phyloP scores from a whole-genome alignment of 2,113 vertebrate species.

The Clupea harengus region DNA sequence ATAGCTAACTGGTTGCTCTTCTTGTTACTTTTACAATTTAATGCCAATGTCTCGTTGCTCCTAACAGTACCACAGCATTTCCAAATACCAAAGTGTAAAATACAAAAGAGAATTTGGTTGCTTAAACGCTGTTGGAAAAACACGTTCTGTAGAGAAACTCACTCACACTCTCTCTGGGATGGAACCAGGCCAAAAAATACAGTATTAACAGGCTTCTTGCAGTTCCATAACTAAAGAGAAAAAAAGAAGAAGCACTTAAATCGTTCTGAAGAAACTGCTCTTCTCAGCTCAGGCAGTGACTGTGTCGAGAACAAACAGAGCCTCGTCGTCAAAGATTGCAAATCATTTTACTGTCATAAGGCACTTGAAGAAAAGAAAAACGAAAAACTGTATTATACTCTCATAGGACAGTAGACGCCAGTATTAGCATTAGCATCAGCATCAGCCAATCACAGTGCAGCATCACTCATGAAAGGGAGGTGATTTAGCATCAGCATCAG shows the following conservation, averaged over 20 bases:
- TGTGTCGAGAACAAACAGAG: slow-evolving; percentile 65
- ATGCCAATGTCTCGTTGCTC: slow-evolving; percentile 47
- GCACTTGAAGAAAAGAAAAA: slow-evolving; percentile 52
- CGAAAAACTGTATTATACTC: slow-evolving; percentile 31
- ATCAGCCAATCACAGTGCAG: slow-evolving; percentile 26
- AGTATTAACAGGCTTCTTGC: slow-evolving; percentile 64
- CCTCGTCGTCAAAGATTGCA: slow-evolving; percentile 42
- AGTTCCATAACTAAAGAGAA: slow-evolving; percentile 57
- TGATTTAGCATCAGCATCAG: slow-evolving; percentile 1
- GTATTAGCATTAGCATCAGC: neutral
- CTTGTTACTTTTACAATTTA: slow-evolving; percentile 48
- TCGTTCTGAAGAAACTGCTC: slow-evolving; percentile 44
- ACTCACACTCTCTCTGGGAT: neutral
- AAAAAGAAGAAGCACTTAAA: slow-evolving; percentile 63
- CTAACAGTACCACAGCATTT: slow-evolving; percentile 63
- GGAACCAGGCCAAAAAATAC: slow-evolving; percentile 63
- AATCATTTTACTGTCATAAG: slow-evolving; percentile 49
- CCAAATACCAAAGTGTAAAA: slow-evolving; percentile 76
- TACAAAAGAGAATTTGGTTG: slow-evolving; percentile 63
- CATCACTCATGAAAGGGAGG: neutral
- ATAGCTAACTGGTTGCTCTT: slow-evolving; percentile 57
- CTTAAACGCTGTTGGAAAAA: slow-evolving; percentile 47
- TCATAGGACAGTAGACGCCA: slow-evolving; percentile 44
- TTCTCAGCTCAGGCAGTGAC: slow-evolving; percentile 63
- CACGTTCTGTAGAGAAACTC: neutral